Evolutionary conservation across 2,113 vertebrate species (phyloP).

Genomic region (Apus apus): DNA sequence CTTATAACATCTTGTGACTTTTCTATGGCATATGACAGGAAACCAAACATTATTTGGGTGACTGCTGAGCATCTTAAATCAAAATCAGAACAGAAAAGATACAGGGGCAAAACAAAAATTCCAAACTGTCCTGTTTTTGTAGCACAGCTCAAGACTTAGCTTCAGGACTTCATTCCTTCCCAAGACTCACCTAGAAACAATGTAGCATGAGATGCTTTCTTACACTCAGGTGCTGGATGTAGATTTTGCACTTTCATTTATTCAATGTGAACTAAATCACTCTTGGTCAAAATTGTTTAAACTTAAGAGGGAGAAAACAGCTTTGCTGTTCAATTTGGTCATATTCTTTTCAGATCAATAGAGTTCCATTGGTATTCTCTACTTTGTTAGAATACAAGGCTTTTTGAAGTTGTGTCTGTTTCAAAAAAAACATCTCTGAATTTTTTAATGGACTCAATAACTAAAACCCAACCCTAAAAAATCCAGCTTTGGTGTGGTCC

Average conservation of each 20-base stretch:
- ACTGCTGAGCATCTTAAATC: neutral
- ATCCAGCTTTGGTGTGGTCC: fast-evolving
- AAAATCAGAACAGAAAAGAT: neutral
- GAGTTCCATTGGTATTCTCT: neutral
- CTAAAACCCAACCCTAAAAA: neutral
- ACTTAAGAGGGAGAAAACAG: neutral
- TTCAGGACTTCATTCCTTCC: neutral
- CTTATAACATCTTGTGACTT: neutral
- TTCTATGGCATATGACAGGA: neutral
- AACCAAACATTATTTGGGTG: neutral
- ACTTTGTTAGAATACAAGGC: neutral
- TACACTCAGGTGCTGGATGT: neutral
- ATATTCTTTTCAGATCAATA: neutral
- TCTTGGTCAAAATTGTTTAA: neutral
- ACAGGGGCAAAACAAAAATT: neutral
- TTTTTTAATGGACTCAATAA: neutral
- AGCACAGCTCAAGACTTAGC: neutral
- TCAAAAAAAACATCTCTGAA: neutral
- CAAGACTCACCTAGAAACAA: neutral
- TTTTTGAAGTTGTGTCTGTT: neutral
- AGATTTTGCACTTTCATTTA: neutral
- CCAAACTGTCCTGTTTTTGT: neutral
- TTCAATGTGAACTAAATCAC: neutral
- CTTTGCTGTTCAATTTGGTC: neutral
- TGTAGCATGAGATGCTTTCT: neutral